Percentiles rank a stretch among this genome's conserved stretches.
Evolutionary conservation across 1,140 invertebrate genomes (phyloP).

Genomic region (Drosophila asahinai): DNA sequence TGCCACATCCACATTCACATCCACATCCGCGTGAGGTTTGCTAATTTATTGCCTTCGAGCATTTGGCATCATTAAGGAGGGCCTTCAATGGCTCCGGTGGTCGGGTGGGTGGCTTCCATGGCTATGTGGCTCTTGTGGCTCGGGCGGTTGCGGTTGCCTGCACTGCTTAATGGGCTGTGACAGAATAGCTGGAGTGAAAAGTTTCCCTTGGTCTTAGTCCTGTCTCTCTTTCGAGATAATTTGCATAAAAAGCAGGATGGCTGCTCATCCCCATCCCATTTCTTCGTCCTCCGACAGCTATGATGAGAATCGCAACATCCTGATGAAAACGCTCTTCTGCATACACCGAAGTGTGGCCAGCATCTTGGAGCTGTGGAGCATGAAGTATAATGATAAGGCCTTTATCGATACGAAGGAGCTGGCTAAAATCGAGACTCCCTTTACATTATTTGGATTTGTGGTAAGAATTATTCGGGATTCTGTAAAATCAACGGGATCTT

Average conservation of each 20-base stretch:
- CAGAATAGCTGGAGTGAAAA: conserved; percentile 77
- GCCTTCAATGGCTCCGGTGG: conserved; percentile 37
- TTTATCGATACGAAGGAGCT: conserved; percentile 86
- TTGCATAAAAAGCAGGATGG: conserved; percentile 59
- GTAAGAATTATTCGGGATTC: conserved; percentile 46
- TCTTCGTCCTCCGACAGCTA: conserved; percentile 76
- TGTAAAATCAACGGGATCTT: neutral
- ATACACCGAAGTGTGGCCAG: conserved; percentile 94
- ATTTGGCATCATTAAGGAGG: conserved; percentile 75
- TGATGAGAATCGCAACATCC: conserved; percentile 85
- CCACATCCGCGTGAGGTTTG: conserved; percentile 53
- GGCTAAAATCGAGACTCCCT: conserved; percentile 86
- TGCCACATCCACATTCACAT: conserved; percentile 33
- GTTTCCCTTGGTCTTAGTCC: conserved; percentile 43
- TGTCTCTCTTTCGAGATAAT: conserved; percentile 47
- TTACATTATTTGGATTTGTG: conserved; percentile 88
- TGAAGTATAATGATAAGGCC: conserved; percentile 80
- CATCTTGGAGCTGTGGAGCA: conserved; percentile 92
- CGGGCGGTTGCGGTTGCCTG: conserved; percentile 57
- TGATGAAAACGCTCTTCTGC: conserved; percentile 89
- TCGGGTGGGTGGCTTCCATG: conserved; percentile 17
- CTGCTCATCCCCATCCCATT: neutral
- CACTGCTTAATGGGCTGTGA: conserved; percentile 77
- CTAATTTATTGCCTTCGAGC: conserved; percentile 75
- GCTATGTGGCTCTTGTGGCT: conserved; percentile 16